Evolutionary conservation across 2,113 vertebrate genomes (phyloP).

Genomic region (Percina caprodes): DNA sequence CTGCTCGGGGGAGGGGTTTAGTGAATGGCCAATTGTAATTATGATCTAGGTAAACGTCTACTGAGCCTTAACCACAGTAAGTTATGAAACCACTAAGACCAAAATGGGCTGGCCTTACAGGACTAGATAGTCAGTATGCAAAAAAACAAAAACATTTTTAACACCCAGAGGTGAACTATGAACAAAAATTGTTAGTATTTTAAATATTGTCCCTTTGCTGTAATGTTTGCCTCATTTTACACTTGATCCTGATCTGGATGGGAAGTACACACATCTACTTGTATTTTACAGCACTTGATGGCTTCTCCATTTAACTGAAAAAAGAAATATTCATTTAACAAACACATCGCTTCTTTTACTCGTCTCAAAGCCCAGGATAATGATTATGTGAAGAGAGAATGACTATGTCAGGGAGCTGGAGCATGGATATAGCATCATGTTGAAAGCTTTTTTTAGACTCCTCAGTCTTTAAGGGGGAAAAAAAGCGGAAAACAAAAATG

Average conservation of each 20-base stretch:
- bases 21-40: background rate
- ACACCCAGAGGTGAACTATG: background rate
- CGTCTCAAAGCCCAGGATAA: constrained; percentile 24
- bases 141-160: background rate
- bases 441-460: background rate
- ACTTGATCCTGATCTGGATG: background rate
- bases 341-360: constrained; percentile 37
- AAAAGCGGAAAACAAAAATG: background rate
- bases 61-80: constrained; percentile 6
- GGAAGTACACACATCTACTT: background rate
- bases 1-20: constrained; percentile 1
- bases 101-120: background rate
- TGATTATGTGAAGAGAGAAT: constrained; percentile 18
- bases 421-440: constrained; percentile 18
- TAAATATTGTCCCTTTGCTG: background rate
- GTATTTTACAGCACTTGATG: constrained; percentile 20
- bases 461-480: constrained; percentile 5
- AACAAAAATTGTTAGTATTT: background rate
- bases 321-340: constrained; percentile 48
- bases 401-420: constrained; percentile 9
- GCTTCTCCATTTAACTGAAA: constrained; percentile 27
- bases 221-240: background rate
- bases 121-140: background rate
- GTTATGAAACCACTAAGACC: constrained; percentile 8
- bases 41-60: background rate